Conservation (phyloP, 2,888 invertebrate species). For the Xestoiulus laeticollis region DNA sequence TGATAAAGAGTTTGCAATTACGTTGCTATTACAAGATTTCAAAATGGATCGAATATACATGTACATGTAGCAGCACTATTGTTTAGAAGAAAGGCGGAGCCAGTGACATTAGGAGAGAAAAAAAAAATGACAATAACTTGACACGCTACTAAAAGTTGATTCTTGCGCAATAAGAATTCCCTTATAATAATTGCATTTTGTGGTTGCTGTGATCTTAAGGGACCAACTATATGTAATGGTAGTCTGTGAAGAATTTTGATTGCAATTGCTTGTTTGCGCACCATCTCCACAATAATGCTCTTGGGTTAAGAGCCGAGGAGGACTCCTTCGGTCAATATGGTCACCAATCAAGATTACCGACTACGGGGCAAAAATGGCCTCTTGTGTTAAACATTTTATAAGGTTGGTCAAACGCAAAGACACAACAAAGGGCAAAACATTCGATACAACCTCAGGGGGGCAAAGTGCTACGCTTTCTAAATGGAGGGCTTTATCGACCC, state of each 20-base stretch:
- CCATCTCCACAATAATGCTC: neutral
- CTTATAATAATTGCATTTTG: slow-evolving; percentile 14
- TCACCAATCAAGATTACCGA: slow-evolving; percentile 12
- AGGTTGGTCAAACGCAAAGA: slow-evolving; percentile 28
- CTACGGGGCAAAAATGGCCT: neutral
- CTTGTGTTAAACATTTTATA: slow-evolving; percentile 14
- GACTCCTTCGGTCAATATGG: slow-evolving; percentile 30
- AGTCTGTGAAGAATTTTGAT: slow-evolving; percentile 5
- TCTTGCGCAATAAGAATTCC: neutral
- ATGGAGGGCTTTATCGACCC: slow-evolving; percentile 15
- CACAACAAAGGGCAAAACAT: neutral
- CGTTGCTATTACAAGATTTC: neutral
- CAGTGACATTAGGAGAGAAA: neutral
- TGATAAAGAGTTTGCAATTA: neutral
- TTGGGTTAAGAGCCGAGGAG: slow-evolving; percentile 13
- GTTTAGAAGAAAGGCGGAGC: neutral
- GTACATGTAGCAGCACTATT: neutral
- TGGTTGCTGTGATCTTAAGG: neutral
- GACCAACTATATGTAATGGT: slow-evolving; percentile 3
- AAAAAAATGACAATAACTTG: slow-evolving; percentile 32
- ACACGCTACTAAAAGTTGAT: neutral
- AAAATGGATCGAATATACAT: slow-evolving; percentile 31
- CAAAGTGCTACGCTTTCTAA: neutral
- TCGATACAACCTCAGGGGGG: neutral
- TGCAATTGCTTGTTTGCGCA: slow-evolving; percentile 34